These are phyloP conservation scores for Spheniscus mendiculus DNA, from an alignment of 2,113 vertebrate genomes.

Conservation along the genomic window DNA sequence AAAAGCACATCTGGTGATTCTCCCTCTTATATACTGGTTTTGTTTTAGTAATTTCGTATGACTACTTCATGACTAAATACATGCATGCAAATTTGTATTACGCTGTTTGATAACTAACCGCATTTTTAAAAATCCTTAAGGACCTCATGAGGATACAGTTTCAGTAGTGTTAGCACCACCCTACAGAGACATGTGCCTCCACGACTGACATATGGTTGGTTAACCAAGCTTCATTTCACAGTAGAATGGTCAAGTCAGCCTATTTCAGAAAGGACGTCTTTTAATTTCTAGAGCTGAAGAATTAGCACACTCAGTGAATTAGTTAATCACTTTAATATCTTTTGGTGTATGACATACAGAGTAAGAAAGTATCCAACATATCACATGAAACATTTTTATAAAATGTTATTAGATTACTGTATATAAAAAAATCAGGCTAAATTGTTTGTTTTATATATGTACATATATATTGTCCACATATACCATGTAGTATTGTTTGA, in stretches of 20 bases:
- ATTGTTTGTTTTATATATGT: not conserved
- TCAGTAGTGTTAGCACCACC: not conserved
- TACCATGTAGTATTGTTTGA: not conserved
- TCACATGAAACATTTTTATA: not conserved
- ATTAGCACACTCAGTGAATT: not conserved
- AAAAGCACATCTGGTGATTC: not conserved
- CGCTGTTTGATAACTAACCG: not conserved
- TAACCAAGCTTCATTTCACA: not conserved
- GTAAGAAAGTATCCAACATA: not conserved
- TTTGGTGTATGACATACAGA: not conserved
- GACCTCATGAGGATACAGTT: not conserved
- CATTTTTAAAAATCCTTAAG: not conserved
- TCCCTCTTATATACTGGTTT: not conserved
- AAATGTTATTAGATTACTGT: not conserved
- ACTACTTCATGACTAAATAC: not conserved
- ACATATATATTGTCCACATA: not conserved
- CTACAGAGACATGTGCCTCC: not conserved
- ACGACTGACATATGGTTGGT: accelerated
- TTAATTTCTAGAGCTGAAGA: not conserved
- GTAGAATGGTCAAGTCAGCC: not conserved
- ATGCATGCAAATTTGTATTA: not conserved
- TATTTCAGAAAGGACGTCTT: not conserved
- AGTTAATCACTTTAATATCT: not conserved
- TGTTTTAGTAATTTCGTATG: not conserved
- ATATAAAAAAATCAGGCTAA: not conserved